Evolutionary conservation across 2,888 invertebrate genomes (phyloP).

Genomic region (Synanthedon tipuliformis): DNA sequence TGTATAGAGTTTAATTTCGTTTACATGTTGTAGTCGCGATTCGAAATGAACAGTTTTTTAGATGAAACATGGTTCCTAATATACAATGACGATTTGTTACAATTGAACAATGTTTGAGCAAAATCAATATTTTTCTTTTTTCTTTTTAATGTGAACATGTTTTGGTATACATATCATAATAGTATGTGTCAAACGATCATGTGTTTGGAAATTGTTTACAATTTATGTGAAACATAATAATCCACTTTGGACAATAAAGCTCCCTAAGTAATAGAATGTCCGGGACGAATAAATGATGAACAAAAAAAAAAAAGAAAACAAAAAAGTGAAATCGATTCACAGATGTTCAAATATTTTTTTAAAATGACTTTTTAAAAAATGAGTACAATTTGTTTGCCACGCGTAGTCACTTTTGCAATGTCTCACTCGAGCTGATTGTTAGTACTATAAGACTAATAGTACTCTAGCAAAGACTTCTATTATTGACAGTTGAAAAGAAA

Average conservation of each 20-base stretch:
- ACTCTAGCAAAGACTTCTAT: too few relatives aligned
- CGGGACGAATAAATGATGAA: too few relatives aligned
- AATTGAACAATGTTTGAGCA: conserved; percentile 53
- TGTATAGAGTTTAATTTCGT: too few relatives aligned
- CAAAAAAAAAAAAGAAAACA: neutral
- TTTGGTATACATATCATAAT: conserved; percentile 58
- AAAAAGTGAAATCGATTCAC: too few relatives aligned
- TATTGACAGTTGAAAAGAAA: too few relatives aligned
- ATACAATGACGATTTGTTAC: conserved; percentile 9
- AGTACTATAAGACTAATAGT: too few relatives aligned
- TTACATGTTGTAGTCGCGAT: too few relatives aligned
- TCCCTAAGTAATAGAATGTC: too few relatives aligned
- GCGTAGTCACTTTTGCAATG: neutral
- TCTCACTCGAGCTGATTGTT: too few relatives aligned
- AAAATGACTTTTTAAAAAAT: conserved; percentile 8
- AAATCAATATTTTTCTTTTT: conserved; percentile 14
- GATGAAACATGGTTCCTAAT: conserved; percentile 19
- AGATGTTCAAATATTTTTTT: conserved; percentile 13
- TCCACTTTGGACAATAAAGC: conserved; percentile 32
- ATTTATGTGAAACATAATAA: neutral
- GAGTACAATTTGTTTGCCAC: conserved; percentile 4
- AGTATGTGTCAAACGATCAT: conserved; percentile 7
- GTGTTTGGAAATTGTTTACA: neutral
- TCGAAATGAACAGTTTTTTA: neutral
- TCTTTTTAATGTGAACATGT: conserved; percentile 17